Evolutionary conservation across 2,888 invertebrate species (phyloP), one percentile per base, ranked within the genome.

Genomic region (Byasa hedistus): DNA sequence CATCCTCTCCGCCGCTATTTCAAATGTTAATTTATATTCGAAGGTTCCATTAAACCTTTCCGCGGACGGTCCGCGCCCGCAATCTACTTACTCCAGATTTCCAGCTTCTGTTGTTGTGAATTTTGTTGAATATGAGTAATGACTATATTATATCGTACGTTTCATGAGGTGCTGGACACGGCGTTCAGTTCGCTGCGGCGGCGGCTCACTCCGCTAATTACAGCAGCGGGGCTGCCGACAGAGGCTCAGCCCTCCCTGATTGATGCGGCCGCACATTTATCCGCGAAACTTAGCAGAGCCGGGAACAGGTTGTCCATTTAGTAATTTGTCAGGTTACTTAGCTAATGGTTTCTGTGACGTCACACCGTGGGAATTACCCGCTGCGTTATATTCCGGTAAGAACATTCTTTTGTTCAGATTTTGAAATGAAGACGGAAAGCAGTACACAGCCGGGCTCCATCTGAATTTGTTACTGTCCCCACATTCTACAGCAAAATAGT

Each of bases 21-120:
- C 57, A 61, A 65, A 65, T 65, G 61, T 61, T 65, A 65, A 65
- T 65, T 65, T 57, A 52, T 65, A 66, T 66, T 54, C 24, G 57
- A 48, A 57, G 52, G 17, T 57, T 61, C 61, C 57, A 66, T 66
- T 61, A 66, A 57, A 57, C 61, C 61, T 52, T 61, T 65, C 55
- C 23, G 54, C 23, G n/a, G 52, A 24, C 24, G 48, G 48, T 19
- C 32, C 32, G 32, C 12, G 48, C 48, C 59, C 54, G 21, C 19
- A 44, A 44, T 55, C 59, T 55, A 65, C 48, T 56, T n/a, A 32
- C 27, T 57, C 51, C 12, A 52, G 27, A 39, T 64, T 39, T 27
- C 12, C 39, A 57, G 39, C 64, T 27, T 55, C 21, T 64, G 17
- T 32, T 63, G 51, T 63, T 63, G 63, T 39, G 23, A 32, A 36